phyloP scores from a whole-genome alignment of 2,113 vertebrate species.

The Onychostruthus taczanowskii region DNA sequence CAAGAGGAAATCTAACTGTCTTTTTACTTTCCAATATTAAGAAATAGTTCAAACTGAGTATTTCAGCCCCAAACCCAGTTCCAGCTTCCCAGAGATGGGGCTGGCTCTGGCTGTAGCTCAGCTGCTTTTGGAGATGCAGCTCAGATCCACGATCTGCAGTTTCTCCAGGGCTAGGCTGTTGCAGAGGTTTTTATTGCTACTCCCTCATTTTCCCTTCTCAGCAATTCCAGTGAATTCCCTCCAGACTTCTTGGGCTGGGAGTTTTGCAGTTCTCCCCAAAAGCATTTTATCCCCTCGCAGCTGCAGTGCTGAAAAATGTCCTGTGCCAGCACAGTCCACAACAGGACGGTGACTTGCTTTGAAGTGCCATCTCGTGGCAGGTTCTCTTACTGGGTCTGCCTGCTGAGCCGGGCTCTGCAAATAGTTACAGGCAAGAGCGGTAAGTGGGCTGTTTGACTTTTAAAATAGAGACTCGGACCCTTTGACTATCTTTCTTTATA shows the following conservation, averaged over 20 bases:
- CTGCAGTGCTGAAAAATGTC: not conserved
- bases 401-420: not conserved
- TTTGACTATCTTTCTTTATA: not conserved
- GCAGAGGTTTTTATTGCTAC: not conserved
- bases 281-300: not conserved
- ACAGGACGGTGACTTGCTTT: not conserved
- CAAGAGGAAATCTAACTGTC: not conserved
- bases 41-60: not conserved
- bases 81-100: not conserved
- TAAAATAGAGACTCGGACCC: not conserved
- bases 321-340: not conserved
- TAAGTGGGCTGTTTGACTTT: not conserved
- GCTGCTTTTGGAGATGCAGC: not conserved
- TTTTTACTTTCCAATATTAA: not conserved
- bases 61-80: not conserved
- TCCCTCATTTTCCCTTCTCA: not conserved
- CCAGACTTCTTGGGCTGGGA: not conserved
- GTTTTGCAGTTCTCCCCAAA: not conserved
- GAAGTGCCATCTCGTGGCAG: slow-evolving; percentile 53
- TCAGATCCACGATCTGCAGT: not conserved
- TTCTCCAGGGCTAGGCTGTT: not conserved
- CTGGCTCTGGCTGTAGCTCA: not conserved
- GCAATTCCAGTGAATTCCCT: not conserved
- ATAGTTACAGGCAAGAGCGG: not conserved
- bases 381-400: not conserved